Conservation (phyloP, 2,888 invertebrate genomes). For the Keiferia lycopersicella region DNA sequence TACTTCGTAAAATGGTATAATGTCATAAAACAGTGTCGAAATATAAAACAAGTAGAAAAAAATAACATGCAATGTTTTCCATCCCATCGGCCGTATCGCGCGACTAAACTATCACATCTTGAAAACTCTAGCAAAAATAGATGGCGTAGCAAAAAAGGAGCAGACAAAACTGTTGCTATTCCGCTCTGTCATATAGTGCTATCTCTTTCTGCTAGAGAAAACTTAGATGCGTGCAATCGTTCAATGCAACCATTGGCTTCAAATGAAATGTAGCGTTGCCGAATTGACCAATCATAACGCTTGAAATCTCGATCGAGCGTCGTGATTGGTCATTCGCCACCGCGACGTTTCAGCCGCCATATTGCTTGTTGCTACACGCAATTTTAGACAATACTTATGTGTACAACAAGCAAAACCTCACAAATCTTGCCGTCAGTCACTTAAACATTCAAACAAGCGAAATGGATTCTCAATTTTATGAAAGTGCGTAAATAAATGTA, state of each 20-base stretch:
- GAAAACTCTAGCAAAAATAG: neutral
- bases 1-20: slow-evolving; percentile 1
- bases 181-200: neutral
- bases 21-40: neutral
- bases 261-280: no score
- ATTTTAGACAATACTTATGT: slow-evolving; percentile 23
- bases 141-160: neutral
- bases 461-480: neutral
- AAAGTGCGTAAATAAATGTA: slow-evolving; percentile 7
- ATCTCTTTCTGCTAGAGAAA: neutral
- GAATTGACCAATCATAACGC: neutral
- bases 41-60: neutral
- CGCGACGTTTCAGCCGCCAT: neutral
- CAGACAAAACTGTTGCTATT: neutral
- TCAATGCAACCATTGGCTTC: neutral
- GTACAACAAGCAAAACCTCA: slow-evolving; percentile 20
- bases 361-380: slow-evolving; percentile 21
- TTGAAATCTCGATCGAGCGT: neutral
- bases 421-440: neutral
- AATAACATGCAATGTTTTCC: neutral
- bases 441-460: neutral
- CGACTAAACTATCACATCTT: neutral
- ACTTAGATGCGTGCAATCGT: neutral
- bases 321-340: no score
- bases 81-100: slow-evolving; percentile 19